These are phyloP conservation scores for Cirrhinus molitorella DNA, from an alignment of 2,797 vertebrate species.

Conservation along the genomic window DNA sequence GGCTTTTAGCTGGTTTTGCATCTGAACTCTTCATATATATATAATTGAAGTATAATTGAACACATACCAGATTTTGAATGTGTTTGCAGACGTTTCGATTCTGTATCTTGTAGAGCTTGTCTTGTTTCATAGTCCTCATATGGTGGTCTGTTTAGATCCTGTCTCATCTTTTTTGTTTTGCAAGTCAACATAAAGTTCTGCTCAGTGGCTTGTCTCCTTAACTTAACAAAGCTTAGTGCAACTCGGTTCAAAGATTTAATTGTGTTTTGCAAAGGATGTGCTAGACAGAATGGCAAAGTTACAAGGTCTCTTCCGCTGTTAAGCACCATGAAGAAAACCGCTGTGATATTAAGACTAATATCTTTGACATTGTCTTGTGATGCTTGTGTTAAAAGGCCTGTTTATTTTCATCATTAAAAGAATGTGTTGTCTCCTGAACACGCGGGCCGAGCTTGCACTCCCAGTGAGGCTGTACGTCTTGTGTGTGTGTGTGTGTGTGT, in stretches of 20 bases:
- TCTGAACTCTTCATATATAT: too few species aligned
- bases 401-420: conserved; percentile 78
- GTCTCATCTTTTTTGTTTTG: conserved; percentile 49
- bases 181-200: conserved; percentile 58
- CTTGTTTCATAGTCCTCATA: conserved; percentile 30
- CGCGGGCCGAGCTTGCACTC: conserved; percentile 74
- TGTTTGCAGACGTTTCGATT: neutral
- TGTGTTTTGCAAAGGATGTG: conserved; percentile 62
- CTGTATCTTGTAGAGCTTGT: neutral
- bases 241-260: conserved; percentile 65
- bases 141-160: conserved; percentile 34
- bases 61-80: neutral
- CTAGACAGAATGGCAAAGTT: conserved; percentile 64
- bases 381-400: conserved; percentile 70
- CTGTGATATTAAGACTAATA: conserved; percentile 68
- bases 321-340: conserved; percentile 63
- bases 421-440: conserved; percentile 71
- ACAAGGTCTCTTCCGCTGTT: conserved; percentile 65
- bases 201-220: conserved; percentile 59
- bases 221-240: conserved; percentile 57
- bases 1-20: too few species aligned
- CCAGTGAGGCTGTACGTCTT: conserved; percentile 67
- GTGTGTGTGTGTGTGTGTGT: conserved; percentile 4
- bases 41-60: neutral
- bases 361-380: conserved; percentile 71